Conservation (phyloP, 2,888 invertebrate species). For the Lamellibrachia satsuma region DNA sequence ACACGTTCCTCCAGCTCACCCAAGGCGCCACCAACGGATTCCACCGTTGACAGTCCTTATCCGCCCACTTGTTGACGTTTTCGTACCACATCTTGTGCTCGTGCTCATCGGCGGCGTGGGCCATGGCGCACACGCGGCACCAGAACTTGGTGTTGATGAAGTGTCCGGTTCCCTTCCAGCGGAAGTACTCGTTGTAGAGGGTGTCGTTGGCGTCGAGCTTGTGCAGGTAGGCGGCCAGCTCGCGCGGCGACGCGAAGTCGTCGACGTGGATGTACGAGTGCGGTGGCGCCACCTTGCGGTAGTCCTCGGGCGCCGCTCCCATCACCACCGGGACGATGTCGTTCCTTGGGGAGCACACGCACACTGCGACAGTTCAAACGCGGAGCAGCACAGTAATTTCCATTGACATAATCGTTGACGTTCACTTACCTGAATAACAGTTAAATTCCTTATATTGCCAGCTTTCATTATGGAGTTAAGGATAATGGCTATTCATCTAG, state of each 20-base stretch:
- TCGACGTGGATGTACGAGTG: conserved; percentile 95
- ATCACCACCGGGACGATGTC: conserved; percentile 42
- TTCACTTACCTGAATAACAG: no score
- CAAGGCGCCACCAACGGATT: neutral
- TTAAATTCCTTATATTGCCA: no score
- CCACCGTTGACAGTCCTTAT: neutral
- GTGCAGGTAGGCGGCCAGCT: conserved; percentile 86
- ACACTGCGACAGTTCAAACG: conserved; percentile 10
- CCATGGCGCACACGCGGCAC: conserved; percentile 83
- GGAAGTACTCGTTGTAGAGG: conserved; percentile 93
- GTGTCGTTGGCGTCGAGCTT: conserved; percentile 87
- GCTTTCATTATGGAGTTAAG: no score
- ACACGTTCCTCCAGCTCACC: neutral
- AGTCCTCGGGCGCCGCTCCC: conserved; percentile 42
- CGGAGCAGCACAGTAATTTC: neutral
- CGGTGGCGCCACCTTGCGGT: conserved; percentile 79
- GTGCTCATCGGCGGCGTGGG: conserved; percentile 36
- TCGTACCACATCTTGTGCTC: neutral
- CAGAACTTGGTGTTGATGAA: conserved; percentile 96
- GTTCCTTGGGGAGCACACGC: conserved; percentile 29
- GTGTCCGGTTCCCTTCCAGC: conserved; percentile 93
- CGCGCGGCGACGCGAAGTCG: conserved; percentile 87
- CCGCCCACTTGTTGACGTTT: neutral
- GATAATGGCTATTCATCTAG: no score
- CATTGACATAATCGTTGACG: no score